Conservation (phyloP, 2,888 invertebrate genomes). For the Synergus itoensis region DNA sequence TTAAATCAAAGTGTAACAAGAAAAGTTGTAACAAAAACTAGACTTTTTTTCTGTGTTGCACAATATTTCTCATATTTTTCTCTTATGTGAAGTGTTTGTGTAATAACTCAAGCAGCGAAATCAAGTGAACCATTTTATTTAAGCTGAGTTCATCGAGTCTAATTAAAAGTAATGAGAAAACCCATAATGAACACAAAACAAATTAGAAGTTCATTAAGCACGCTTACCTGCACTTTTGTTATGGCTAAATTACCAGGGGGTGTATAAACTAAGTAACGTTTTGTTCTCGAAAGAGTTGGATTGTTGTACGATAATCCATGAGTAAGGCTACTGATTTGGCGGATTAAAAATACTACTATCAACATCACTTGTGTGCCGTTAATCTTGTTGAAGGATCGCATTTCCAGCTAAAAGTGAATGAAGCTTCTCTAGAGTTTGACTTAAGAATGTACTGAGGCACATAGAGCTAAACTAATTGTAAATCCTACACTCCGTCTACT, state of each 20-base stretch:
- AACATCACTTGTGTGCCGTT: conserved; percentile 47
- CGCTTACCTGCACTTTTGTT: conserved; percentile 71
- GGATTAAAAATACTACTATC: conserved; percentile 46
- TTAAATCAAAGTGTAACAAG: no score
- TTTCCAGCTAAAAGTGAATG: background rate
- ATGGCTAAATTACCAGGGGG: conserved; percentile 54
- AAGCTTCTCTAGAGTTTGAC: background rate
- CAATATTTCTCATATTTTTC: no score
- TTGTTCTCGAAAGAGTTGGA: conserved; percentile 41
- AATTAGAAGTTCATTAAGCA: conserved; percentile 32
- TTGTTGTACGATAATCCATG: conserved; percentile 48
- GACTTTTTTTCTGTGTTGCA: no score
- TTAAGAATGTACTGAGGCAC: background rate
- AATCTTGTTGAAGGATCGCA: background rate
- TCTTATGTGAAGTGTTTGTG: no score
- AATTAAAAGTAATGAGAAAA: conserved; percentile 35
- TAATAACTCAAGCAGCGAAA: background rate
- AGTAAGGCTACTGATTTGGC: conserved; percentile 48
- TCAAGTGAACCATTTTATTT: background rate
- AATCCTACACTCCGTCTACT: background rate
- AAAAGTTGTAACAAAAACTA: no score
- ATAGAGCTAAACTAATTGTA: conserved; percentile 1
- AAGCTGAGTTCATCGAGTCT: background rate
- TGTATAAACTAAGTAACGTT: conserved; percentile 71
- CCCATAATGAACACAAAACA: conserved; percentile 26